Evolutionary conservation across 2,797 vertebrate species (phyloP), one percentile per base, ranked within the genome.

Genomic region (Sebastes baramenuke): DNA sequence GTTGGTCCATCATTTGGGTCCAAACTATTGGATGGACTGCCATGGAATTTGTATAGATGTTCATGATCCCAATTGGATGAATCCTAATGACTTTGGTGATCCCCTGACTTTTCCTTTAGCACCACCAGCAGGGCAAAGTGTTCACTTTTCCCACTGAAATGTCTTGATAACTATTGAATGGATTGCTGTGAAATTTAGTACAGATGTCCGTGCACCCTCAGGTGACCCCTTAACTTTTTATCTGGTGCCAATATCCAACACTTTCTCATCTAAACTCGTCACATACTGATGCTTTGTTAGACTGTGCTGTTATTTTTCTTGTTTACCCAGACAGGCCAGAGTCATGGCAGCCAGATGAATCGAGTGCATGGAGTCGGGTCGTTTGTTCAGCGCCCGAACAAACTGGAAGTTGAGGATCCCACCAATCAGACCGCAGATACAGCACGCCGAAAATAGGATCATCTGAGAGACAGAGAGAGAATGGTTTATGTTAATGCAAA

Each of bases 321-420:
- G 9, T 74, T 88, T 93, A 95, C 94, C 98, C 73, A 99, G 96
- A 91, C 97, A 97, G 13, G 98, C 97, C 58, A 99, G 95, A 25
- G 97, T 97, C 97, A 99, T 98, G 92, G 97, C 97, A 42, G 98
- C 97, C 42, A 99, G 92, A 58, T 98, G 97, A 68, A 99, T 94
- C 0, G 98, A 97, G 67, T 95, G 97, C 82, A 97, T 93, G 27
- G 96, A 84, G 38, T 97, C 96, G 0, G 96, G 97, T 76, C 96
- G 96, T 93, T 97, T 98, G 60, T 95, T 97, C 82, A 99, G 94
- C 4, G 98, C 98, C 42, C 98, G 97, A 67, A 99, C 97, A 93
- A 99, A 99, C 95, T 99, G 98, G 91, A 99, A 97, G 93, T 99
- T 99, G 92, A 99, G 95, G 95, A 99, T 99, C 78, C 98, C 98